Evolutionary conservation across 2,113 vertebrate species (phyloP).

Genomic region (Tamias sibiricus): DNA sequence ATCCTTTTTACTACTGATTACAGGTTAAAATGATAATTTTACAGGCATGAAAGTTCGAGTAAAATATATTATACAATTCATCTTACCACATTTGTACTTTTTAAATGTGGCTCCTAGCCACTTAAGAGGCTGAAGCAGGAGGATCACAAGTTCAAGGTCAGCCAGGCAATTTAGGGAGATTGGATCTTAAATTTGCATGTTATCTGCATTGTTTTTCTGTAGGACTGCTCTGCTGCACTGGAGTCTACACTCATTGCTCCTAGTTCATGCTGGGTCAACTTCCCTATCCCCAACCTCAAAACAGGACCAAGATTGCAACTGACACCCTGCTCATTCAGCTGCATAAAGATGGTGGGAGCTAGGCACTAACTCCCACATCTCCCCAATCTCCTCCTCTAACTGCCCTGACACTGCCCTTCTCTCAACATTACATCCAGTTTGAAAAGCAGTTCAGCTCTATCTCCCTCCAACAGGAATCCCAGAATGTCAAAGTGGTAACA

Average conservation of each 20-base stretch:
- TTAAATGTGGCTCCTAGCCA: background rate
- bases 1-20: background rate
- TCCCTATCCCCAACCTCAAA: background rate
- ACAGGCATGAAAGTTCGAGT: background rate
- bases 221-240: accelerated
- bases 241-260: background rate
- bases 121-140: too few species aligned
- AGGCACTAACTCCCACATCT: background rate
- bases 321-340: background rate
- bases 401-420: accelerated
- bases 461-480: background rate
- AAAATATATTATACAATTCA: background rate
- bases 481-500: background rate
- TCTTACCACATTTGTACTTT: background rate
- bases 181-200: too few species aligned
- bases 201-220: background rate
- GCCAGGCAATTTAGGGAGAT: too few species aligned
- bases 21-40: background rate
- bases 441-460: background rate
- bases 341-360: background rate
- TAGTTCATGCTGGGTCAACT: background rate
- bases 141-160: too few species aligned
- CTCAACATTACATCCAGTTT: background rate
- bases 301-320: background rate
- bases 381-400: background rate